phyloP scores from a whole-genome alignment of 92 coral and sea anemone species.

The Palythoa heliodiscus region DNA sequence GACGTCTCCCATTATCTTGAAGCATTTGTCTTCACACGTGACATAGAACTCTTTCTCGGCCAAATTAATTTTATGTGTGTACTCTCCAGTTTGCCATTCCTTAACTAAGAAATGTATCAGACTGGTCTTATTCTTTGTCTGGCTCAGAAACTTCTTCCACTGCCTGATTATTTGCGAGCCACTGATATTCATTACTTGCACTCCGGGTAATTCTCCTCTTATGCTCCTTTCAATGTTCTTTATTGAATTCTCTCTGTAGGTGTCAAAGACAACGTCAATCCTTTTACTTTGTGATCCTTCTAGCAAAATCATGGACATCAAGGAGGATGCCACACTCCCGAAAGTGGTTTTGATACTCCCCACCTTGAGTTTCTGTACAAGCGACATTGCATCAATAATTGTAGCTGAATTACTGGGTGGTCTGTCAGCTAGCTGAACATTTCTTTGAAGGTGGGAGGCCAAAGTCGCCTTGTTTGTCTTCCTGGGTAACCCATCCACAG shows the following conservation, averaged over 20 bases:
- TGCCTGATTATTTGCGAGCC: constrained; percentile 52
- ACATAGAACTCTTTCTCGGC: constrained; percentile 36
- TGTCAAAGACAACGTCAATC: constrained; percentile 59
- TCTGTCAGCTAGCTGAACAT: constrained; percentile 42
- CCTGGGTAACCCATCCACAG: no score
- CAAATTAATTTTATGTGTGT: constrained; percentile 27
- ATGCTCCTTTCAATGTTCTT: constrained; percentile 52
- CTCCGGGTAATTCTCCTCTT: constrained; percentile 50
- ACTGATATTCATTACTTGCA: constrained; percentile 49
- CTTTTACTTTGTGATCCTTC: constrained; percentile 53
- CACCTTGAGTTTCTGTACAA: neutral
- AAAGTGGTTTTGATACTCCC: constrained; percentile 34
- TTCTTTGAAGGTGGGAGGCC: neutral
- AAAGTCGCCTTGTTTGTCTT: no score
- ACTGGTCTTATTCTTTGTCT: constrained; percentile 29
- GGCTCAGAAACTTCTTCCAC: constrained; percentile 37
- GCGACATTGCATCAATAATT: constrained; percentile 11
- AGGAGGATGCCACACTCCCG: constrained; percentile 41
- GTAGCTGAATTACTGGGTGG: constrained; percentile 41
- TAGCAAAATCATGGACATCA: constrained; percentile 48
- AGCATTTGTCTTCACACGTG: constrained; percentile 31
- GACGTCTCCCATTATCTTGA: constrained; percentile 38
- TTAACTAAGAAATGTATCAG: constrained; percentile 1
- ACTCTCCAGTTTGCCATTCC: constrained; percentile 16
- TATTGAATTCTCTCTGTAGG: constrained; percentile 53